Evolutionary conservation across 2,113 vertebrate species (phyloP).

Genomic region (Euleptes europaea): DNA sequence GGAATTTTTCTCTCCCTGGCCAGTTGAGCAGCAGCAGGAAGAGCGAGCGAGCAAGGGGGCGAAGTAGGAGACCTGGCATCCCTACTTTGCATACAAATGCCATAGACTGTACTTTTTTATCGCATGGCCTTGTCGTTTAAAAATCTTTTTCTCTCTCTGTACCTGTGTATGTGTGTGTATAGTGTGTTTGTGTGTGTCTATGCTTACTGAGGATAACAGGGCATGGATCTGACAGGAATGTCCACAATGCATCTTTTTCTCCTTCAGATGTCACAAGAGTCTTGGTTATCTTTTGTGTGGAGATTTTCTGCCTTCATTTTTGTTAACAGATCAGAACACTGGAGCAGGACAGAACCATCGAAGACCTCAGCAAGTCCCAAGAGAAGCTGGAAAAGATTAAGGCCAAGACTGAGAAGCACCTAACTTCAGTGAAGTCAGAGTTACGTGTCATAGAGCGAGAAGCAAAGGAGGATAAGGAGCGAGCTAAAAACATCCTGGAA

Average conservation of each 20-base stretch:
- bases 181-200: too few species aligned
- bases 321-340: slow-evolving; percentile 79
- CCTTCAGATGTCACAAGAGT: too few species aligned
- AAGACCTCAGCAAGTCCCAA: slow-evolving; percentile 81
- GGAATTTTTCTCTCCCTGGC: too few species aligned
- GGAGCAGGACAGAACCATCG: slow-evolving; percentile 85
- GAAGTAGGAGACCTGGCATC: too few species aligned
- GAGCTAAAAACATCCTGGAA: slow-evolving; percentile 63
- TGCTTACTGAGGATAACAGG: background rate
- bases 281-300: too few species aligned
- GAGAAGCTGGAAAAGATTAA: slow-evolving; percentile 82
- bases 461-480: slow-evolving; percentile 76
- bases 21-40: too few species aligned
- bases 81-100: too few species aligned
- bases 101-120: background rate
- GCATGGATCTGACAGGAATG: too few species aligned
- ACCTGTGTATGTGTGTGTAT: too few species aligned
- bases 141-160: too few species aligned
- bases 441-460: slow-evolving; percentile 72
- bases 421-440: slow-evolving; percentile 76
- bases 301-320: background rate
- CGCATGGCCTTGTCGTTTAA: background rate
- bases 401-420: slow-evolving; percentile 77
- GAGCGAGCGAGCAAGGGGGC: too few species aligned
- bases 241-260: too few species aligned